phyloP scores from a whole-genome alignment of 1,140 invertebrate genomes.

The Alviniconcha marisindica region DNA sequence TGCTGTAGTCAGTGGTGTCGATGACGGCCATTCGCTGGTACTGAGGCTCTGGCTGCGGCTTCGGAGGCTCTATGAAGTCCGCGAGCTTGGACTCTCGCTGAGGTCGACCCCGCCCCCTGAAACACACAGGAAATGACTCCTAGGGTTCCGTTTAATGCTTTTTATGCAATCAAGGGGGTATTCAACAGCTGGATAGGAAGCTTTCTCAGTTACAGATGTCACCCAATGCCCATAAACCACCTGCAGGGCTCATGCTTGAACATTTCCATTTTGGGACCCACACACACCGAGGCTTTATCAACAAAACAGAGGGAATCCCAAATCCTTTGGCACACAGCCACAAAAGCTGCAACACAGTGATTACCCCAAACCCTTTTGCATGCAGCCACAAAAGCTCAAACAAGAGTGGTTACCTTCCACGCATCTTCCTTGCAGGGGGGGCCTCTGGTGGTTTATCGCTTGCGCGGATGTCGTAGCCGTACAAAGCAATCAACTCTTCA shows the following conservation, averaged over 20 bases:
- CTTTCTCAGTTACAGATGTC: too few species aligned
- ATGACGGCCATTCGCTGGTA: slow-evolving; percentile 45
- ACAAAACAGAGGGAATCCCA: too few species aligned
- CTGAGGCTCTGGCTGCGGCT: neutral
- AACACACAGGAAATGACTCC: slow-evolving; percentile 7
- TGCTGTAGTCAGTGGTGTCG: slow-evolving; percentile 33
- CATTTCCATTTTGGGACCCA: too few species aligned
- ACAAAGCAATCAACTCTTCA: slow-evolving; percentile 90
- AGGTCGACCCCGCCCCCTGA: slow-evolving; percentile 44
- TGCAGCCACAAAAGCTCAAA: too few species aligned
- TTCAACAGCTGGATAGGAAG: too few species aligned
- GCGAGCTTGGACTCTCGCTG: slow-evolving; percentile 39
- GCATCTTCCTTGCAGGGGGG: slow-evolving; percentile 87
- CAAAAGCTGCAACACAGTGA: neutral
- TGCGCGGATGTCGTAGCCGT: slow-evolving; percentile 96
- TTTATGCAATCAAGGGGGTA: too few species aligned
- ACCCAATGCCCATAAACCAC: too few species aligned
- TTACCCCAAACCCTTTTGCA: too few species aligned
- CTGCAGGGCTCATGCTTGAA: too few species aligned
- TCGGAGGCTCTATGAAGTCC: slow-evolving; percentile 46
- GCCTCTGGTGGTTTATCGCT: slow-evolving; percentile 86
- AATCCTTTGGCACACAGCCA: too few species aligned
- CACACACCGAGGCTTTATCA: too few species aligned
- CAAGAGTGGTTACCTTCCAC: slow-evolving; percentile 73
- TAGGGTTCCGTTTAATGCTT: too few species aligned